A percentile compares a stretch with the other conserved stretches of the same genome.
phyloP scores from a whole-genome alignment of 2,888 invertebrate genomes.

The Allacma fusca region DNA sequence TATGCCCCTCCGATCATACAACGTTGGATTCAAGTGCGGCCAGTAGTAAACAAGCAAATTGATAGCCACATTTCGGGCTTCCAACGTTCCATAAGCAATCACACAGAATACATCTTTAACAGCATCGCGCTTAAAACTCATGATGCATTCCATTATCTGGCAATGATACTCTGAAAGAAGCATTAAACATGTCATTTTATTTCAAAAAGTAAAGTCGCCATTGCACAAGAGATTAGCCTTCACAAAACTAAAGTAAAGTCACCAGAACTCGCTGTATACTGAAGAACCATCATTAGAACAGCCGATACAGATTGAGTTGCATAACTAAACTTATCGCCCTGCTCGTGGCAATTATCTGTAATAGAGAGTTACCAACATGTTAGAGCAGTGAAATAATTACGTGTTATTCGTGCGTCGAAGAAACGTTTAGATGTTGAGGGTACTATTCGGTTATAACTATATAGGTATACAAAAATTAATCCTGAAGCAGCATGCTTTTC shows the following conservation, averaged over 20 bases:
- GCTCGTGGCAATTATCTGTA: constrained; percentile 57
- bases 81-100: constrained; percentile 94
- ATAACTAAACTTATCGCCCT: constrained; percentile 70
- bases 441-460: no score
- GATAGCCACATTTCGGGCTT: constrained; percentile 92
- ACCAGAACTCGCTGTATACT: constrained; percentile 93
- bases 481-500: no score
- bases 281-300: constrained; percentile 96
- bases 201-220: no score
- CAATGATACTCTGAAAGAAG: constrained; percentile 97
- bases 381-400: constrained; percentile 19
- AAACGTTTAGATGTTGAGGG: no score
- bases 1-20: constrained; percentile 87
- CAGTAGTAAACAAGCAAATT: constrained; percentile 98
- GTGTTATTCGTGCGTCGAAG: no score
- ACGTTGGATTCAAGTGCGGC: constrained; percentile 95
- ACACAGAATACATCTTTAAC: constrained; percentile 94
- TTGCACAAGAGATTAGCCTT: no score
- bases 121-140: constrained; percentile 90
- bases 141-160: constrained; percentile 92
- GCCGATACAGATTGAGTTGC: constrained; percentile 88
- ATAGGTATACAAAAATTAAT: no score
- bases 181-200: neutral
- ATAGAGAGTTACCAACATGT: no score
- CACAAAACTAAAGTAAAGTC: constrained; percentile 49